Percentiles rank a stretch among this genome's conserved stretches.
Conservation (phyloP, 1,140 invertebrate genomes). For the Pygmarrhopalites habei region DNA sequence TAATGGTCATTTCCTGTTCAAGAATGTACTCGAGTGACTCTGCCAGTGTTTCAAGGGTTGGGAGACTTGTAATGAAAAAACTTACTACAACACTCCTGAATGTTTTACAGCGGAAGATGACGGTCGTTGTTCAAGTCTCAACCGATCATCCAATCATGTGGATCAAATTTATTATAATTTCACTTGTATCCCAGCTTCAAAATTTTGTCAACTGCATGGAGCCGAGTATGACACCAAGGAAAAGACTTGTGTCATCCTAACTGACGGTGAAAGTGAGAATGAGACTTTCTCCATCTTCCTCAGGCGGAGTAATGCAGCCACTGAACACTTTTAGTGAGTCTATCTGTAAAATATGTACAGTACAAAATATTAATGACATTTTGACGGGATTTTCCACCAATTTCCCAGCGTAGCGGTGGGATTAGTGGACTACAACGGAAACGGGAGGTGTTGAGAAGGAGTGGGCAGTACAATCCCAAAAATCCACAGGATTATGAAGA, state of each 20-base stretch:
- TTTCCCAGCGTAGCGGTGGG: constrained; percentile 11
- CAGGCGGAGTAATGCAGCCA: constrained; percentile 13
- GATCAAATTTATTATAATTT: constrained; percentile 21
- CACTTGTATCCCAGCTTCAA: neutral
- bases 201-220: constrained; percentile 17
- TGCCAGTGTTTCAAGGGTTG: constrained; percentile 25
- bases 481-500: neutral
- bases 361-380: neutral
- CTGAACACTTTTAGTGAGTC: constrained; percentile 29
- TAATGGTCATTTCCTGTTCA: constrained; percentile 17
- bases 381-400: neutral
- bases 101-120: constrained; percentile 27
- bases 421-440: constrained; percentile 13
- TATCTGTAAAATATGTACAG: no score
- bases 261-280: no score
- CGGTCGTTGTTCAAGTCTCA: neutral
- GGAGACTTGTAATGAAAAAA: constrained; percentile 9
- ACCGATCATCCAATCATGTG: neutral
- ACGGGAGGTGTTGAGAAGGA: neutral
- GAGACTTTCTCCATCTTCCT: neutral
- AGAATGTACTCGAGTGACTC: constrained; percentile 23
- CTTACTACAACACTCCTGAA: constrained; percentile 25
- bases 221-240: neutral
- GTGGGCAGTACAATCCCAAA: neutral
- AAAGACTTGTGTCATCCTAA: constrained; percentile 1